phyloP scores from a whole-genome alignment of 2,113 vertebrate species.

The Amia ocellicauda region DNA sequence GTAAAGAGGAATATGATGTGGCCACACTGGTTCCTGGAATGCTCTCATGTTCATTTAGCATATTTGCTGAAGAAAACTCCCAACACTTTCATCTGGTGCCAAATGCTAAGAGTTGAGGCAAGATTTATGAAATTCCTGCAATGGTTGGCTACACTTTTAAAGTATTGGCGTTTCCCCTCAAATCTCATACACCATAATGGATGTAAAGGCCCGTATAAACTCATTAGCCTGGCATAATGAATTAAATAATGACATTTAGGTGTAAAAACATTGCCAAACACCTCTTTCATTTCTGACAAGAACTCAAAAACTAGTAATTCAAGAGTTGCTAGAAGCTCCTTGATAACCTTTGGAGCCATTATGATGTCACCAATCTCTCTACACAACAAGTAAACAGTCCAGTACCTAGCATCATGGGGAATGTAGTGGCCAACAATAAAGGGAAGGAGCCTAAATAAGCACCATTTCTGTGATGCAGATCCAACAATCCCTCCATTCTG shows the following conservation, averaged over 20 bases:
- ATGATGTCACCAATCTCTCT: constrained; percentile 11
- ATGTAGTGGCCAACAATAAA: too few species aligned
- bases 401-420: background rate
- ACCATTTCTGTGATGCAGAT: too few species aligned
- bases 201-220: constrained; percentile 15
- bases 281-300: background rate
- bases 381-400: background rate
- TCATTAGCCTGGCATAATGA: constrained; percentile 13
- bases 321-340: background rate
- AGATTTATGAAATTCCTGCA: constrained; percentile 1
- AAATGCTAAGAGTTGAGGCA: too few species aligned
- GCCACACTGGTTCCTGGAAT: background rate
- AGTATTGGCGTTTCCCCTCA: background rate
- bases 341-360: constrained; percentile 15
- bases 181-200: constrained; percentile 6
- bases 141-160: background rate
- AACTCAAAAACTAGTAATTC: background rate
- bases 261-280: too few species aligned
- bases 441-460: too few species aligned
- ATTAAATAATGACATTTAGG: constrained; percentile 16
- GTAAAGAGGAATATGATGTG: background rate
- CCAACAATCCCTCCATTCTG: too few species aligned
- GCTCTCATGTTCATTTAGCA: background rate
- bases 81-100: too few species aligned
- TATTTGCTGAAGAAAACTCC: too few species aligned